Evolutionary conservation across 2,797 vertebrate genomes (phyloP).

Genomic region (Pseudotriccus pelzelni): DNA sequence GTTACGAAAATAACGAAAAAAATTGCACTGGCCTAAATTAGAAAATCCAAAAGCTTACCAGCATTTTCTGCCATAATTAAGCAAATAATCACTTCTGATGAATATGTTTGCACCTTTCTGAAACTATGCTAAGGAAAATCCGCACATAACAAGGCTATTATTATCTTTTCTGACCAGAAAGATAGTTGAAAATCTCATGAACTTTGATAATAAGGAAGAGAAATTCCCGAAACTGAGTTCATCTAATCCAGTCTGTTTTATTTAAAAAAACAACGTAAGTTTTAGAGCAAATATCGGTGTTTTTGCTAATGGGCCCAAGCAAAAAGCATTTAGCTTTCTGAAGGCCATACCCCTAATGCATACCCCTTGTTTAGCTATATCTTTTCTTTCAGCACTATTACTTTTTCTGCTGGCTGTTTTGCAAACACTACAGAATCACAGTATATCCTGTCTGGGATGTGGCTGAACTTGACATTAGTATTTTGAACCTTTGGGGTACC

Average conservation of each 20-base stretch:
- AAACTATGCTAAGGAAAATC: neutral
- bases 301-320: neutral
- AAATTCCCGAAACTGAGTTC: neutral
- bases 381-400: neutral
- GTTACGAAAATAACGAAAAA: constrained; percentile 60
- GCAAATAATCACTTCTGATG: constrained; percentile 37
- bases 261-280: neutral
- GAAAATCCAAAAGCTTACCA: constrained; percentile 56
- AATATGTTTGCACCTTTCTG: constrained; percentile 10
- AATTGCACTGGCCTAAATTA: constrained; percentile 10
- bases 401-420: neutral
- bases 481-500: neutral
- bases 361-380: neutral
- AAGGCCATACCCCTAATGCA: neutral
- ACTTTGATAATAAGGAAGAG: neutral
- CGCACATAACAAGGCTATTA: constrained; percentile 4
- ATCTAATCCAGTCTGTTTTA: neutral
- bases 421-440: neutral
- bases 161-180: constrained; percentile 12
- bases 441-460: neutral
- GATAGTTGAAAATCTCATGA: constrained; percentile 9
- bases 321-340: neutral
- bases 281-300: neutral
- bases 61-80: constrained; percentile 53
- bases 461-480: neutral